Conservation (phyloP, 2,797 vertebrate species). For the Sciaenops ocellatus region DNA sequence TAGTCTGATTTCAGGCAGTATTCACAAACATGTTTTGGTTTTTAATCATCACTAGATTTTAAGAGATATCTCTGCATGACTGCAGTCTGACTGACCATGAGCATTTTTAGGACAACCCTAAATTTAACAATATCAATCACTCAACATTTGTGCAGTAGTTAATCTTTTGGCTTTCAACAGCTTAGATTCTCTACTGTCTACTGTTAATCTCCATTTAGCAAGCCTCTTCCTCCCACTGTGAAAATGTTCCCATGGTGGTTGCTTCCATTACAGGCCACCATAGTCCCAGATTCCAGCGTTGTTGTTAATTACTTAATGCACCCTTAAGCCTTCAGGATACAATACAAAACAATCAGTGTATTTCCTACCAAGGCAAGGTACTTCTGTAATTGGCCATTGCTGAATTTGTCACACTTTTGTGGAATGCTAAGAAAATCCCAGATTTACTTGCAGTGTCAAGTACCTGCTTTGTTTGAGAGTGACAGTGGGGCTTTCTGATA, state of each 20-base stretch:
- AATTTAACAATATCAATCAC: conserved; percentile 63
- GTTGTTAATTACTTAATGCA: conserved; percentile 80
- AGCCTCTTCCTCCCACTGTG: conserved; percentile 66
- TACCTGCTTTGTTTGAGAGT: conserved; percentile 21
- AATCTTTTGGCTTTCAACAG: conserved; percentile 72
- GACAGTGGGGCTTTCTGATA: conserved; percentile 8
- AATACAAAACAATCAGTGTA: conserved; percentile 63
- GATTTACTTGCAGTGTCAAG: conserved; percentile 26
- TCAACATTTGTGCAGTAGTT: conserved; percentile 49
- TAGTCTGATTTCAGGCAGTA: neutral
- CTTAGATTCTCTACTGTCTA: conserved; percentile 52
- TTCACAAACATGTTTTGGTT: neutral
- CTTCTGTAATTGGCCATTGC: conserved; percentile 64
- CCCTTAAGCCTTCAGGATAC: conserved; percentile 67
- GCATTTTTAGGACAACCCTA: conserved; percentile 30
- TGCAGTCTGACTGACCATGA: conserved; percentile 24
- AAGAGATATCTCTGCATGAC: conserved; percentile 8
- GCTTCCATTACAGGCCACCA: conserved; percentile 72
- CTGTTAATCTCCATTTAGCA: conserved; percentile 78
- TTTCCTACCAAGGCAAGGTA: conserved; percentile 47
- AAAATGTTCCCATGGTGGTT: conserved; percentile 61
- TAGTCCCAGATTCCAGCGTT: conserved; percentile 57
- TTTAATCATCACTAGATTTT: conserved; percentile 17
- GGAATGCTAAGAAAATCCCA: conserved; percentile 20
- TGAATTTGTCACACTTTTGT: conserved; percentile 47